Percentiles rank a stretch among this genome's conserved stretches.
Evolutionary conservation across 2,797 vertebrate species (phyloP).

Genomic region (Sebastiscus albofasciatus): DNA sequence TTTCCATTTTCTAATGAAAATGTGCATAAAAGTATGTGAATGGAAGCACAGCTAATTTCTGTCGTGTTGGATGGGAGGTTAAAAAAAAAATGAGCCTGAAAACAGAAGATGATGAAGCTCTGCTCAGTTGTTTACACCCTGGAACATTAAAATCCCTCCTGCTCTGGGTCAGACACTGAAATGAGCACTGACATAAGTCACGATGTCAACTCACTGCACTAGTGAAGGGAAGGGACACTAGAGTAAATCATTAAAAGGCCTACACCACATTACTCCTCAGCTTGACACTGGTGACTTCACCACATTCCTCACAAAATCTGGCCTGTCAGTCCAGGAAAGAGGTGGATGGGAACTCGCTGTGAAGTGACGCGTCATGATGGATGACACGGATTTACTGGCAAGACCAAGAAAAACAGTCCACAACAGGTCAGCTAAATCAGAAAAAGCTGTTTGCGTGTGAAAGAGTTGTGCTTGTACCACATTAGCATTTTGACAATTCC

Average conservation of each 20-base stretch:
- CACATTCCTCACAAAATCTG: conserved; percentile 50
- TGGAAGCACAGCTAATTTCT: background rate
- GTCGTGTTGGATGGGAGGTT: background rate
- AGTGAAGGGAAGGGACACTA: background rate
- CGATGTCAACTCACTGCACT: background rate
- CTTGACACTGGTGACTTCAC: conserved; percentile 17
- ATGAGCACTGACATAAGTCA: conserved; percentile 14
- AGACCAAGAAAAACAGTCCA: conserved; percentile 3
- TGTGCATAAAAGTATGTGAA: background rate
- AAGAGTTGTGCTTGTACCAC: background rate
- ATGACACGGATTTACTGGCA: conserved; percentile 39
- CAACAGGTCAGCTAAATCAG: background rate
- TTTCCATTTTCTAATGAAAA: background rate
- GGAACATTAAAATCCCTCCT: background rate
- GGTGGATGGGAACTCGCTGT: conserved; percentile 10
- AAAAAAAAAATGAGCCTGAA: background rate
- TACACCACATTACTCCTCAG: conserved; percentile 3
- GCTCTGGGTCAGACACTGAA: background rate
- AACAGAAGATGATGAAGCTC: too few species aligned
- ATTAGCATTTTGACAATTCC: too few species aligned
- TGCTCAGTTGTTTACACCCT: background rate
- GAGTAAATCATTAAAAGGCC: conserved; percentile 10
- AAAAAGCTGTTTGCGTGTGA: background rate
- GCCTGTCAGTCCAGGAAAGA: conserved; percentile 19
- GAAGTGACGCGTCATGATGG: conserved; percentile 54